Base-by-base conservation (phyloP, 2,113 vertebrate species). In the Hippocampus zosterae region DNA sequence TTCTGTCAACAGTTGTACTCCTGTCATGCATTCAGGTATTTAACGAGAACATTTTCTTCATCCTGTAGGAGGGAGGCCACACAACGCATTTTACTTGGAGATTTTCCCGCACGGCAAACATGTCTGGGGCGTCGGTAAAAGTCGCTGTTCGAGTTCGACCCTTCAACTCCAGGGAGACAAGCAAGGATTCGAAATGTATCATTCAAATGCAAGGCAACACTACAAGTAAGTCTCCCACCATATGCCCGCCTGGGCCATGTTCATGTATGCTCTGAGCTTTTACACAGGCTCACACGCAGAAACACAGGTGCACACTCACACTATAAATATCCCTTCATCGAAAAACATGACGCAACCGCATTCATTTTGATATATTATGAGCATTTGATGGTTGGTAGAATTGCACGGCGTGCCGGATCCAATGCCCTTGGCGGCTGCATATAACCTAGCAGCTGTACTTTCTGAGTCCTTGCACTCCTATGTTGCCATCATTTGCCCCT, bases 141-240 rank as follows among this genome's bases (percentile, higher is more conserved):
- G 97, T 99, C 72, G 96, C 96, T 44, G 97, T 99, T 46, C 93
- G 97, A 37, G 97, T 99, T 44, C 92, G 97, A 65, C 97, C 97
- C 77, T 99, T 99, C 91, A 99, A 99, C 73, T 93, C 96, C 65
- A 93, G 97, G 75, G 97, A 99, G 85, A 95, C 82, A 72, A 86
- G 94, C 94, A 98, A 97, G 82, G 97, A 99, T 0, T 98, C 97
- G 69, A 98, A 98, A 91, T 99, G 97, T 88, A 99, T 99, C 84
- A 99, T 99, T 84, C 97, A 99, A 90, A 99, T 99, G 97, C 96
- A 98, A 88, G 97, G 97, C 90, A 99, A 94, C 87, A 95, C 95
- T 8, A 99, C 97, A 84, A 97, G 97, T 99, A 92, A 99, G 97
- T 95, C 56, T 8, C 48, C 16, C 50, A 56, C 64, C 56, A 70